These are phyloP conservation scores for Athalia cordata DNA, from an alignment of 2,888 invertebrate genomes.

Conservation along the genomic window DNA sequence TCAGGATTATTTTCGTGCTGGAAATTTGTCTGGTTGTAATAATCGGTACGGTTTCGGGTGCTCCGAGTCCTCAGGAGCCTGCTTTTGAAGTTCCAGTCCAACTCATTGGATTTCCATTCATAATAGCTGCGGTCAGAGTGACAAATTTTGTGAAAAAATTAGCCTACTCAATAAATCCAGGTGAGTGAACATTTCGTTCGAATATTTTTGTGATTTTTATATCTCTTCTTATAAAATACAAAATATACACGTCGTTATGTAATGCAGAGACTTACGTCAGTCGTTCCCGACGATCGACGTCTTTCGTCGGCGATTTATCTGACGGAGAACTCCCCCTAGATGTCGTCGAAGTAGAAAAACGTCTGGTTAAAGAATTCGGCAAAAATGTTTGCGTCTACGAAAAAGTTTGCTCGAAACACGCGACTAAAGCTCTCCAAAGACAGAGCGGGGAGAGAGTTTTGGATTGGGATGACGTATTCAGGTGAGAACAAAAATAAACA, in stretches of 20 bases:
- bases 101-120: slow-evolving; percentile 88
- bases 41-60: slow-evolving; percentile 59
- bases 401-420: slow-evolving; percentile 84
- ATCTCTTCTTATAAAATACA: no score
- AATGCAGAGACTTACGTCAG: slow-evolving; percentile 82
- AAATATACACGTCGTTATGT: not conserved
- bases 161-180: slow-evolving; percentile 87
- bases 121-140: slow-evolving; percentile 85
- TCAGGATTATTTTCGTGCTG: slow-evolving; percentile 59
- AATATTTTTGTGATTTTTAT: slow-evolving; percentile 24
- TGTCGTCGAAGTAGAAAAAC: slow-evolving; percentile 85
- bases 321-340: slow-evolving; percentile 76
- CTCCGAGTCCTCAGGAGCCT: slow-evolving; percentile 74
- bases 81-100: slow-evolving; percentile 88
- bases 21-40: slow-evolving; percentile 62
- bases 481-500: slow-evolving; percentile 74
- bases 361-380: slow-evolving; percentile 85
- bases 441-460: slow-evolving; percentile 75
- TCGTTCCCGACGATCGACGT: slow-evolving; percentile 73
- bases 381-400: slow-evolving; percentile 87
- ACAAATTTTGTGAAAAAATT: slow-evolving; percentile 90
- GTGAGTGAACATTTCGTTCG: slow-evolving; percentile 76
- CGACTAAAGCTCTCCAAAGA: slow-evolving; percentile 72
- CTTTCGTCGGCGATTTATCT: no score
- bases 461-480: slow-evolving; percentile 86